Evolutionary conservation across 1,140 invertebrate species (phyloP).

Genomic region (Prorops nasuta): DNA sequence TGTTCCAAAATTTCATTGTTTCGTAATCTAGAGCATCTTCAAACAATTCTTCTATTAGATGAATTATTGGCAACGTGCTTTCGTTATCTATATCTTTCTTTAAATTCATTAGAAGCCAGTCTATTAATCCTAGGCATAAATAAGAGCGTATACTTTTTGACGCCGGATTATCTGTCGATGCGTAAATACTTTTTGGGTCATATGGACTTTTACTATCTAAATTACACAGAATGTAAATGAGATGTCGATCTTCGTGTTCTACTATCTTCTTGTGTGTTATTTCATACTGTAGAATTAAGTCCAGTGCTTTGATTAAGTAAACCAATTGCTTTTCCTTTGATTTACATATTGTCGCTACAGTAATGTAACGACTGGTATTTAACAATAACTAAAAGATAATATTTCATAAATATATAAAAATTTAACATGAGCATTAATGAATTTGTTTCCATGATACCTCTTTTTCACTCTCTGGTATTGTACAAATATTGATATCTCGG

Average conservation of each 20-base stretch:
- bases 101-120: slow-evolving; percentile 28
- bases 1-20: slow-evolving; percentile 31
- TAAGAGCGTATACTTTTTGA: slow-evolving; percentile 42
- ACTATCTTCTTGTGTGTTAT: slow-evolving; percentile 1
- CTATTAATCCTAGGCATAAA: slow-evolving; percentile 39
- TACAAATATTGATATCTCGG: neutral
- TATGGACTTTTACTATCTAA: slow-evolving; percentile 29
- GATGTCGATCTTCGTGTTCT: slow-evolving; percentile 14
- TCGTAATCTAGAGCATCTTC: slow-evolving; percentile 32
- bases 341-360: slow-evolving; percentile 30
- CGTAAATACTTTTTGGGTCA: slow-evolving; percentile 28
- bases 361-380: slow-evolving; percentile 35
- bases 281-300: slow-evolving; percentile 33
- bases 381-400: slow-evolving; percentile 33
- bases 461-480: slow-evolving; percentile 9
- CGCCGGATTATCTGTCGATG: slow-evolving; percentile 13
- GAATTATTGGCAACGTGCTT: slow-evolving; percentile 11
- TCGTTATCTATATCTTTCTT: slow-evolving; percentile 13
- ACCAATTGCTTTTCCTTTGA: slow-evolving; percentile 25
- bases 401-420: neutral
- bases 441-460: no score
- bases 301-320: slow-evolving; percentile 32
- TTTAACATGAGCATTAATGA: no score
- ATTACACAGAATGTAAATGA: slow-evolving; percentile 29
- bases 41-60: slow-evolving; percentile 33